phyloP scores from a whole-genome alignment of 2,888 invertebrate species.

The Tanytarsus gracilentus region DNA sequence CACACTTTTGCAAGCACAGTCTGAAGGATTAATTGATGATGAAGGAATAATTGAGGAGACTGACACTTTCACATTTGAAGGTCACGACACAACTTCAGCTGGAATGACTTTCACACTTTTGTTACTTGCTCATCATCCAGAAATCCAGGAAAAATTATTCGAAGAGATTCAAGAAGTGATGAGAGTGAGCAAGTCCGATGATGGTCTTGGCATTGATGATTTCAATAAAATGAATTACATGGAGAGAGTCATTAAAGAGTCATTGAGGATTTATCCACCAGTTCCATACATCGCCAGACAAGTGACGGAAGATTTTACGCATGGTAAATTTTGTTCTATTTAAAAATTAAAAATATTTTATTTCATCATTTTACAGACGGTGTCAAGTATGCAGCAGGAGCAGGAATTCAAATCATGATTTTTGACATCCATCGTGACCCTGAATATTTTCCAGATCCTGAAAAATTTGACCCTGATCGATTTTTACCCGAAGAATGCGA shows the following conservation, averaged over 20 bases:
- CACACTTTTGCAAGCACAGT: conserved; percentile 34
- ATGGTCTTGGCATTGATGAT: neutral
- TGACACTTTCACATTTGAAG: conserved; percentile 31
- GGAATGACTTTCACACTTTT: conserved; percentile 33
- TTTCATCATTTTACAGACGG: neutral
- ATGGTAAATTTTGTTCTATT: neutral
- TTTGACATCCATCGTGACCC: conserved; percentile 44
- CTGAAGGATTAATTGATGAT: conserved; percentile 34
- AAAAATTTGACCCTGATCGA: conserved; percentile 32
- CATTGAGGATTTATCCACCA: conserved; percentile 41
- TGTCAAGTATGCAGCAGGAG: conserved; percentile 45
- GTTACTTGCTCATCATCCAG: conserved; percentile 34
- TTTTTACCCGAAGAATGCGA: conserved; percentile 30
- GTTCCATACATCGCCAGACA: conserved; percentile 42
- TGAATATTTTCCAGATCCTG: conserved; percentile 31
- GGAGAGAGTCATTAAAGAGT: conserved; percentile 9
- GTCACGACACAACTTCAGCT: conserved; percentile 42
- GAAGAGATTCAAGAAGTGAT: conserved; percentile 37
- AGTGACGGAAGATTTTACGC: conserved; percentile 37
- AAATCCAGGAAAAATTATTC: conserved; percentile 33
- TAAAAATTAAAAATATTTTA: conserved; percentile 23
- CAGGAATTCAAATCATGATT: conserved; percentile 49
- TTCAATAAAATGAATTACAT: neutral
- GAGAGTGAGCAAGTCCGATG: conserved; percentile 30
- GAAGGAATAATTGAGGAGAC: conserved; percentile 38